Evolutionary conservation across 2,797 vertebrate species (phyloP).

Genomic region (Cossypha dichroa): DNA sequence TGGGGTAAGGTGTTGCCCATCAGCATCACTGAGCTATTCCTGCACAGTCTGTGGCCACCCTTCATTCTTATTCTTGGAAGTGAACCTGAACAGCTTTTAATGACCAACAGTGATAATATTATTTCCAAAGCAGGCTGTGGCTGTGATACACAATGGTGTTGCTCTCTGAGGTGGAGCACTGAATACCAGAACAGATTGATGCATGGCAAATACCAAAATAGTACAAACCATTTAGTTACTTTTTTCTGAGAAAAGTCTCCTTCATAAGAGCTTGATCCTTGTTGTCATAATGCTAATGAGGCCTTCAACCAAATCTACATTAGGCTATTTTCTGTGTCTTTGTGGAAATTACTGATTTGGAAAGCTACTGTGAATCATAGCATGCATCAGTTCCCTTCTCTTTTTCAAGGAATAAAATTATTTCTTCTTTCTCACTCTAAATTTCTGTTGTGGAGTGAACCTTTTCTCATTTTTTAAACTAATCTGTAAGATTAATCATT

Average conservation of each 20-base stretch:
- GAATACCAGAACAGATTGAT: not conserved
- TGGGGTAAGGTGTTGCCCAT: not conserved
- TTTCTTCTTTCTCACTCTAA: not conserved
- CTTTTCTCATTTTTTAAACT: not conserved
- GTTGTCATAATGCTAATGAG: not conserved
- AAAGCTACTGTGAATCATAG: not conserved
- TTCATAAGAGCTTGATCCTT: not conserved
- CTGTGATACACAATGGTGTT: not conserved
- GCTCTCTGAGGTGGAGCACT: not conserved
- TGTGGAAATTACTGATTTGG: not conserved
- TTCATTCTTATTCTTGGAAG: not conserved
- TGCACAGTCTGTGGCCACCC: not conserved
- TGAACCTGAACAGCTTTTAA: not conserved
- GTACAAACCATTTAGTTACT: not conserved
- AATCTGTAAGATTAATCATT: not conserved
- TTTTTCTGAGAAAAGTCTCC: not conserved
- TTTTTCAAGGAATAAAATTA: not conserved
- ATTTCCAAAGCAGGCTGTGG: not conserved
- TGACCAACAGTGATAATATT: not conserved
- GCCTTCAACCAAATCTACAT: not conserved
- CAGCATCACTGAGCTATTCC: rapidly evolving
- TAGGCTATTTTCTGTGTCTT: not conserved
- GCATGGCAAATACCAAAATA: not conserved
- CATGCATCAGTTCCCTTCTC: not conserved
- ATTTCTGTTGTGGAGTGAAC: not conserved